Conservation (phyloP, 2,797 vertebrate species). For the Sternotherus odoratus region DNA sequence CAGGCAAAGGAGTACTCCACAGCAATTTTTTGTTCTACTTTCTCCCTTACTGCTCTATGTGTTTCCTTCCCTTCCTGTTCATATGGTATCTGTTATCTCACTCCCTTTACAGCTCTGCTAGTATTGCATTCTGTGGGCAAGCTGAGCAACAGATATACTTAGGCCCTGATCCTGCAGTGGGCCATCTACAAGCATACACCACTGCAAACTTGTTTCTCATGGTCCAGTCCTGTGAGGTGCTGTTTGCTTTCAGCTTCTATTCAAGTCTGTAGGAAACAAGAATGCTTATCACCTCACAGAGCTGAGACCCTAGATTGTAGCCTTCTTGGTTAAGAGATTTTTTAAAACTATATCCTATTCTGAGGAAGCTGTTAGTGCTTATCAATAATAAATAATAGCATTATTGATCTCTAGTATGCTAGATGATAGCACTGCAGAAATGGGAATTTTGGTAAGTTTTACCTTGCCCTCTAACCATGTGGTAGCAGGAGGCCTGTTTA, state of each 20-base stretch:
- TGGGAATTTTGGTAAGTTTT: background rate
- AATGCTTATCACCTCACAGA: background rate
- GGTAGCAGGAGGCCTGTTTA: background rate
- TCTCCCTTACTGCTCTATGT: background rate
- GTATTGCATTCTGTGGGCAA: background rate
- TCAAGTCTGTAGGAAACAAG: background rate
- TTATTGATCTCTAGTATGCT: background rate
- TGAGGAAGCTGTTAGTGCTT: background rate
- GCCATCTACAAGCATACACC: background rate
- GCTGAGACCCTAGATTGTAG: background rate
- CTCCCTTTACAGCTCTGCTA: background rate
- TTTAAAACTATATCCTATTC: background rate
- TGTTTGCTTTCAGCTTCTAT: background rate
- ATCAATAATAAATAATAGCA: background rate
- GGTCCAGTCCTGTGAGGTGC: background rate
- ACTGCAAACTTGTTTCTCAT: background rate
- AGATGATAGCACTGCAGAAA: background rate
- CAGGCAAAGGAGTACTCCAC: background rate
- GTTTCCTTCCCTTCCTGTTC: background rate
- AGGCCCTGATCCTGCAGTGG: background rate
- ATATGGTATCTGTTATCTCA: fast-evolving
- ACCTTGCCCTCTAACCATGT: background rate
- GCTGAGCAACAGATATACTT: background rate
- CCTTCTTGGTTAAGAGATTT: background rate
- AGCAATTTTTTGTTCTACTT: background rate